Evolutionary conservation across 2,888 invertebrate species (phyloP), one percentile per base, ranked within the genome.

Genomic region (Mycalesis mineus): DNA sequence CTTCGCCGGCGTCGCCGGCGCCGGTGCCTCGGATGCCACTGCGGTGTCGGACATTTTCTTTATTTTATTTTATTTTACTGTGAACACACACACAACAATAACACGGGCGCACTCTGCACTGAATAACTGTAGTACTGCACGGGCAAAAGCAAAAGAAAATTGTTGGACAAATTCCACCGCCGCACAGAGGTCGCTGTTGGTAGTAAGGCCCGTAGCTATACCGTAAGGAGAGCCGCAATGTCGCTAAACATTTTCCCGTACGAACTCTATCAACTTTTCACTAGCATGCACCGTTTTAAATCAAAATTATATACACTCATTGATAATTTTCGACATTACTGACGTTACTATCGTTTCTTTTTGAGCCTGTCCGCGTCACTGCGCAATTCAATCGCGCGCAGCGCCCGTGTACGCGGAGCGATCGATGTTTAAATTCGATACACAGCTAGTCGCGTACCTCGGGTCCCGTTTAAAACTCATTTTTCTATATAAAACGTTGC

Each of bases 1-100:
- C 68, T 75, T 76, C 42, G 75, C 74, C 15, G 74, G 73, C 2
- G 75, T 73, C 57, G 74, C 70, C 15, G 74, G 74, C 4, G 74
- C 74, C 44, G 76, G 73, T 22, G 73, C 60, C 54, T 73, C 76
- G 44, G 72, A 65, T 22, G 75, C 72, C 13, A 73, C 73, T 50
- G 75, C 74, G 11, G 75, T 73, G 59, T 75, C 75, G 50, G 74
- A 74, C 74, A 74, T 72, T 33, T 33, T 33, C 8, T 33, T 33
- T 33, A 9, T 33, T 33, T 9, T 33, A 6, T 33, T 33, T 33
- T 6, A 9, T 33, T 33, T 33, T 7, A 33, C 33, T 5, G 33
- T 5, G 8, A 8, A 42, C 28, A 8, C 15, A 5, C 6, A 14
- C 39, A 15, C 9, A 9, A 41, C n/a, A 22, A 2, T 4, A 22